Base-by-base conservation (phyloP, 2,888 invertebrate species). In the Actias luna region DNA sequence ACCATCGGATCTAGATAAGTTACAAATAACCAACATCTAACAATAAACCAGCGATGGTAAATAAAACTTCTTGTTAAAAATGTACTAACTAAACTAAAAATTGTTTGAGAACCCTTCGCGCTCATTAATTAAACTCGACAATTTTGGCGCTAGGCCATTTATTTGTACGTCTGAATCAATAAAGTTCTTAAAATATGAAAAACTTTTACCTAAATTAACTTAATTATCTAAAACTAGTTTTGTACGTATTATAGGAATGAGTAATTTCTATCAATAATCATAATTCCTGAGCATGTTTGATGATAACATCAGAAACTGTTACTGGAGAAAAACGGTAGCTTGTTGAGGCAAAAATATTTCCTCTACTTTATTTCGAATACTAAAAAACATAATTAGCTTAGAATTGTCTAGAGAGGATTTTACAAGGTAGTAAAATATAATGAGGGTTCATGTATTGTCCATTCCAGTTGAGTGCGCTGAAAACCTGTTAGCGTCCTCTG, bases 401-500 rank as follows among this genome's bases (percentile, higher is more conserved):
- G 42, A 29, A 29, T 29, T 2, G 16, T 55, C 1, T 29, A 55
- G n/a, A 55, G 29, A 27, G 1, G 29, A n/a, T 55, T 55, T 29
- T 55, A 8, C 29, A 29, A 22, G 5, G 10, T 29, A n/a, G 16
- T 29, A 29, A 8, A 16, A 16, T 27, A 27, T 0, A 27, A 52
- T 52, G 27, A 52, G 4, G 58, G 42, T n/a, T 31, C 2, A n/a
- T 22, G 29, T 42, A 58, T 62, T 62, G 61, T 58, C n/a, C 31
- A 58, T 62, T 62, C 61, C 27, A 57, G 57, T 12, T 52, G 58
- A 58, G 61, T 42, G 22, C 58, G 18, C 42, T 10, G 16, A 29
- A 61, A 61, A 57, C 39, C 39, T 57, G 61, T 39, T 18, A 35
- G 42, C 39, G 57, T 16, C 61, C 58, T 57, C 35, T 62, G 57